Conservation (phyloP, 2,888 invertebrate species). For the Girardia tigrina region DNA sequence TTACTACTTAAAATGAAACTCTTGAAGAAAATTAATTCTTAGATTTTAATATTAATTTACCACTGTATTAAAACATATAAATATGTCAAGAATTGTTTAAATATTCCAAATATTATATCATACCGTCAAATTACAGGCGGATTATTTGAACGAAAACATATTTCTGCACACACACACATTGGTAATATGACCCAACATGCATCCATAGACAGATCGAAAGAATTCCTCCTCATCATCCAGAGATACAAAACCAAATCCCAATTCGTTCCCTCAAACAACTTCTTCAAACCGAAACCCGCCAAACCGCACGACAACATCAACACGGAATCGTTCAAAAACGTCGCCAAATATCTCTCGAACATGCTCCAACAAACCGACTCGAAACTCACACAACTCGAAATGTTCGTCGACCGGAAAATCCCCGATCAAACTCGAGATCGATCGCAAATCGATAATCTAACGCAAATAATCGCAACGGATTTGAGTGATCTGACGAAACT, state of each 20-base stretch:
- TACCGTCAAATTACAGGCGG: too few species aligned
- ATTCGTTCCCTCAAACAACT: background rate
- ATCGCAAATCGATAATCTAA: background rate
- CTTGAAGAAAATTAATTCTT: too few species aligned
- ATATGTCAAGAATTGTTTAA: too few species aligned
- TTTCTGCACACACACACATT: too few species aligned
- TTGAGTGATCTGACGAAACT: background rate
- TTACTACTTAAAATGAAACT: too few species aligned
- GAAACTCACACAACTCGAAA: background rate
- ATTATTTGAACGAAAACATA: too few species aligned
- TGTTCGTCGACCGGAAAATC: background rate
- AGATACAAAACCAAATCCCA: background rate
- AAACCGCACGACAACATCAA: background rate
- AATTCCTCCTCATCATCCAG: background rate
- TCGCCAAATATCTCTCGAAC: background rate
- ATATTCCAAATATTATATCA: too few species aligned
- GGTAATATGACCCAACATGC: too few species aligned
- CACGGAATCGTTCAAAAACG: background rate
- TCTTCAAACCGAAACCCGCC: background rate
- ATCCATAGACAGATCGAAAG: background rate
- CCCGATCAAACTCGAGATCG: background rate
- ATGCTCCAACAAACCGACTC: conserved; percentile 3
- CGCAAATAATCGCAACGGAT: background rate
- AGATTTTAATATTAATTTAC: too few species aligned
- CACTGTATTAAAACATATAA: too few species aligned